These are phyloP conservation scores for Cebus imitator DNA, from an alignment of 2,113 vertebrate species.

Conservation along the genomic window DNA sequence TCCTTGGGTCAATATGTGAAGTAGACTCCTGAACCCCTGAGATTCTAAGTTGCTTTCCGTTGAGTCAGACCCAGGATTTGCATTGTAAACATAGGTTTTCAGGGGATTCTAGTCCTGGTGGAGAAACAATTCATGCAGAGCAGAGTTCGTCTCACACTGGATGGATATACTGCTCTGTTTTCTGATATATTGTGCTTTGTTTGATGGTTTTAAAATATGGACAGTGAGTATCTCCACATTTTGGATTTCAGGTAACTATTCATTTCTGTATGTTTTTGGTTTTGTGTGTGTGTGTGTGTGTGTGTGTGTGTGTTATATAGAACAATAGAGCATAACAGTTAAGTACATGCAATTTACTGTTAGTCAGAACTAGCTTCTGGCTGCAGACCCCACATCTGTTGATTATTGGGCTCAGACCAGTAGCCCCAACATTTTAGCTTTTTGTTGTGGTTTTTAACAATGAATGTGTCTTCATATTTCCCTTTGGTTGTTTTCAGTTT, in stretches of 20 bases:
- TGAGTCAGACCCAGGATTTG: background rate
- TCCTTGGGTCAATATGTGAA: background rate
- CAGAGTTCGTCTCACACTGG: background rate
- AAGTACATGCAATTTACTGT: fast-evolving
- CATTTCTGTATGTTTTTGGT: background rate
- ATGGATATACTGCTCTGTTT: background rate
- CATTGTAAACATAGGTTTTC: background rate
- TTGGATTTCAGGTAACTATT: background rate
- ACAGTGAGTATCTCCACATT: background rate
- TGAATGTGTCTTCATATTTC: background rate
- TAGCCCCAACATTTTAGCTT: background rate
- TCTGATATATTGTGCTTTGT: background rate
- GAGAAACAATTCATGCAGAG: background rate
- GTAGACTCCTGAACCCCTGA: background rate
- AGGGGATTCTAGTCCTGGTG: background rate
- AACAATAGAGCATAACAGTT: background rate
- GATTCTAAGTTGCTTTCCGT: background rate
- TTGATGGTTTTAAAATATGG: background rate
- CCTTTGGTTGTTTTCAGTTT: background rate
- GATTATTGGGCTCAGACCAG: background rate
- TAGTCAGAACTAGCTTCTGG: background rate
- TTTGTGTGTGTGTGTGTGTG: no score
- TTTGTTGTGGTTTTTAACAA: background rate
- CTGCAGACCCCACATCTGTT: background rate
- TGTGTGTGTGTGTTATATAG: no score